Conservation (phyloP, 2,888 invertebrate species). For the Diachrysia chrysitis region DNA sequence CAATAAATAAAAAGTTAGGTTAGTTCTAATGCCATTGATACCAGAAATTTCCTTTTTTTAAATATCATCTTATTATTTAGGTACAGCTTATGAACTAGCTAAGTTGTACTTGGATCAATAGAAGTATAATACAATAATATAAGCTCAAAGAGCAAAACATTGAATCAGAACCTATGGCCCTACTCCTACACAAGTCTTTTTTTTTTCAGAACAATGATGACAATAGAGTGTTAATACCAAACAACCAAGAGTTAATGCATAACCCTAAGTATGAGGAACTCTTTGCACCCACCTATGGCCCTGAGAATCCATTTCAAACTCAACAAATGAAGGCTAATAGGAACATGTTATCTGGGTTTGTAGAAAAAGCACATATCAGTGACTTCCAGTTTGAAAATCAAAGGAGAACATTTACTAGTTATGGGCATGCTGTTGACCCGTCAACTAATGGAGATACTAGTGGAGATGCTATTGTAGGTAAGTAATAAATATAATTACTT, state of each 20-base stretch:
- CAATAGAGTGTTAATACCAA: slow-evolving; percentile 92
- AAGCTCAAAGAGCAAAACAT: too few relatives aligned
- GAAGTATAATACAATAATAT: too few relatives aligned
- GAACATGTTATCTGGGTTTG: slow-evolving; percentile 97
- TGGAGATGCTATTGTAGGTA: slow-evolving; percentile 87
- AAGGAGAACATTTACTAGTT: slow-evolving; percentile 97
- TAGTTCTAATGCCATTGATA: background rate
- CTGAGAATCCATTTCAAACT: slow-evolving; percentile 97
- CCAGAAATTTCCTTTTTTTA: background rate
- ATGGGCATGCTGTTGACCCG: slow-evolving; percentile 98
- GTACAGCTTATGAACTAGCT: too few relatives aligned
- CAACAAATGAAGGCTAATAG: slow-evolving; percentile 95
- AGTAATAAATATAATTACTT: slow-evolving; percentile 44
- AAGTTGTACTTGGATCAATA: too few relatives aligned
- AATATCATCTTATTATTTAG: background rate
- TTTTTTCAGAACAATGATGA: slow-evolving; percentile 91
- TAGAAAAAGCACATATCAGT: slow-evolving; percentile 98
- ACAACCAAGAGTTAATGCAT: slow-evolving; percentile 94
- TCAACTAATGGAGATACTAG: slow-evolving; percentile 91
- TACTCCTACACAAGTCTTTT: slow-evolving; percentile 9
- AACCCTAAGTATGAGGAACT: slow-evolving; percentile 99
- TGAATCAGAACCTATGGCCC: too few relatives aligned
- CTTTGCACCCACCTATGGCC: slow-evolving; percentile 97
- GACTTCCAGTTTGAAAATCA: slow-evolving; percentile 99
- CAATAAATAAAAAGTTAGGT: slow-evolving; percentile 2